phyloP scores from a whole-genome alignment of 2,113 vertebrate genomes.

The Dicrurus megarhynchus region DNA sequence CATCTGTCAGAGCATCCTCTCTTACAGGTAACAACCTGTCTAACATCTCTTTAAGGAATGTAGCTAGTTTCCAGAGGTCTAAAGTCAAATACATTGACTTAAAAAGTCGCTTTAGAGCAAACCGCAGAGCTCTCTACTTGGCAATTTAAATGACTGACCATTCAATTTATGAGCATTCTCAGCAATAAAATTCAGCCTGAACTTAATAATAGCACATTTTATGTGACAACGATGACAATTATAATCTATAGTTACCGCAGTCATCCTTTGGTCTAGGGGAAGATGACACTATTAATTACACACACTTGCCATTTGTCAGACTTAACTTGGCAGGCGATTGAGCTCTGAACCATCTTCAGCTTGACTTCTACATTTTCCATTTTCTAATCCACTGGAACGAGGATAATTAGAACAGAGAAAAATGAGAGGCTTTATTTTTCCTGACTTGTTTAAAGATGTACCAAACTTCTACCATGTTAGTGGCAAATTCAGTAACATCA shows the following conservation, averaged over 20 bases:
- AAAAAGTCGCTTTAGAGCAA: slow-evolving; percentile 70
- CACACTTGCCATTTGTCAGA: slow-evolving; percentile 80
- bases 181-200: slow-evolving; percentile 85
- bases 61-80: slow-evolving; percentile 73
- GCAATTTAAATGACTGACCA: slow-evolving; percentile 88
- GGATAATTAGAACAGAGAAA: slow-evolving; percentile 82
- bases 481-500: not conserved
- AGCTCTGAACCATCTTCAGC: slow-evolving; percentile 75
- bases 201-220: slow-evolving; percentile 90
- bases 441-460: slow-evolving; percentile 14
- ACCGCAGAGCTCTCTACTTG: slow-evolving; percentile 68
- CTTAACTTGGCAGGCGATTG: slow-evolving; percentile 81
- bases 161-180: slow-evolving; percentile 84
- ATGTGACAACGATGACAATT: slow-evolving; percentile 89
- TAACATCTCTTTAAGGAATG: slow-evolving; percentile 70
- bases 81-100: slow-evolving; percentile 77
- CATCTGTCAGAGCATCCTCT: slow-evolving; percentile 62
- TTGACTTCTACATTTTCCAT: slow-evolving; percentile 82
- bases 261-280: slow-evolving; percentile 76
- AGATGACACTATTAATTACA: slow-evolving; percentile 85
- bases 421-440: slow-evolving; percentile 62
- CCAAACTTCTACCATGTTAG: not conserved
- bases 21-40: slow-evolving; percentile 69
- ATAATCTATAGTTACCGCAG: slow-evolving; percentile 83
- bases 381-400: slow-evolving; percentile 79